Conservation (phyloP, 2,113 vertebrate genomes). For the Macroglossus sobrinus region DNA sequence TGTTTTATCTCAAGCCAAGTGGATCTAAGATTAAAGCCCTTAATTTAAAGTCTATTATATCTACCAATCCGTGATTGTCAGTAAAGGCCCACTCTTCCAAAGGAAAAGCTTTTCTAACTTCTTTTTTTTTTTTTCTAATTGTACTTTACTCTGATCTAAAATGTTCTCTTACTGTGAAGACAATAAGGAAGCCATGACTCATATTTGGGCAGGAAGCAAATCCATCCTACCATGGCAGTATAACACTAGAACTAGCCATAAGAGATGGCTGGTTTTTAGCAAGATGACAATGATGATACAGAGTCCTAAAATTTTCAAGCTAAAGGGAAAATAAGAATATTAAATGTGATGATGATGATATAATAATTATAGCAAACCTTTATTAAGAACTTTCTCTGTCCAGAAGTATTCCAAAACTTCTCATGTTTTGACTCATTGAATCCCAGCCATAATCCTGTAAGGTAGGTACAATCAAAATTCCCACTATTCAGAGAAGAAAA, state of each 20-base stretch:
- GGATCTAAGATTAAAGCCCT: neutral
- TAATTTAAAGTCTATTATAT: neutral
- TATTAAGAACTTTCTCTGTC: neutral
- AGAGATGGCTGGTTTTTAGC: neutral
- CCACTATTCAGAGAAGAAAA: neutral
- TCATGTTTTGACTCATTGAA: neutral
- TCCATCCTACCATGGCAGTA: rapidly evolving
- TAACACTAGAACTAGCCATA: neutral
- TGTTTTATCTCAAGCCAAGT: slow-evolving; percentile 23
- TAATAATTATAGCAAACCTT: neutral
- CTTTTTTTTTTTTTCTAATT: neutral
- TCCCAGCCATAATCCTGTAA: neutral
- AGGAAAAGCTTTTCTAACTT: neutral
- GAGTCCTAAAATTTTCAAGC: neutral
- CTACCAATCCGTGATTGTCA: neutral
- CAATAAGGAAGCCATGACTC: neutral
- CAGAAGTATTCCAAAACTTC: neutral
- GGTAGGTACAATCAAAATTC: neutral
- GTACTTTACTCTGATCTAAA: neutral
- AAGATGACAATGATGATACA: neutral
- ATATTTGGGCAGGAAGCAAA: neutral
- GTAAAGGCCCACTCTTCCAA: neutral
- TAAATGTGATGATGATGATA: neutral
- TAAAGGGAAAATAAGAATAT: neutral
- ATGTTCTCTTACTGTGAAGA: neutral